Evolutionary conservation across 2,888 invertebrate species (phyloP), one percentile per base, ranked within the genome.

Genomic region (Chironomus tentans): DNA sequence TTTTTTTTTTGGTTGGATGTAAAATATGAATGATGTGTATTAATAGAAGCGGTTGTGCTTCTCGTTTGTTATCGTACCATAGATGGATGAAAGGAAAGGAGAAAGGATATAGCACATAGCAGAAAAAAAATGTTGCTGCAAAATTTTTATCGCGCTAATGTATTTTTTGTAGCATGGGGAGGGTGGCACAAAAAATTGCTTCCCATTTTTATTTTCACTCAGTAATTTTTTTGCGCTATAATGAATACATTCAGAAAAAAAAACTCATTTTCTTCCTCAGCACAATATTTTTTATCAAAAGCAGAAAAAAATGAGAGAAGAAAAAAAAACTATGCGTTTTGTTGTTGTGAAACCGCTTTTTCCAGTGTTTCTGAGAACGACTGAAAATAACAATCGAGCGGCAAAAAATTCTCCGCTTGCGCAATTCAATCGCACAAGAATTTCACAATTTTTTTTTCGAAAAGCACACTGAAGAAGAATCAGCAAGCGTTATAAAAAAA

Each of bases 341-440:
- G 72, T 72, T 72, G 72, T 18, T 71, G 18, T 46, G 56, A 18
- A 56, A 18, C 62, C n/a, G 61, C 62, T 71, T 72, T 72, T 24
- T 50, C 56, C 13, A 61, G 71, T n/a, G 61, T 71, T 72, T 72
- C 50, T 72, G 24, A 72, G 56, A 61, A 61, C 12, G 12, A 72
- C 56, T 72, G 72, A 72, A 61, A 70, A 70, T 47, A 47, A 70
- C 48, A 70, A 70, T 22, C 22, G 72, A 61, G 72, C 62, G 72
- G 46, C 62, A 72, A 72, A 72, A 72, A 72, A 72, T 72, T 56
- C 71, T 71, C 61, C 72, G 72, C 72, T 72, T 72, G 72, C 72
- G 72, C 72, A 56, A 72, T 72, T 61, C 72, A 72, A 61, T 72
- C 72, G 38, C 61, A 65, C 21, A 21, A 72, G 46, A 72, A 72